These are phyloP conservation scores for Polymixis lichenea DNA, from an alignment of 2,888 invertebrate species.

Conservation along the genomic window DNA sequence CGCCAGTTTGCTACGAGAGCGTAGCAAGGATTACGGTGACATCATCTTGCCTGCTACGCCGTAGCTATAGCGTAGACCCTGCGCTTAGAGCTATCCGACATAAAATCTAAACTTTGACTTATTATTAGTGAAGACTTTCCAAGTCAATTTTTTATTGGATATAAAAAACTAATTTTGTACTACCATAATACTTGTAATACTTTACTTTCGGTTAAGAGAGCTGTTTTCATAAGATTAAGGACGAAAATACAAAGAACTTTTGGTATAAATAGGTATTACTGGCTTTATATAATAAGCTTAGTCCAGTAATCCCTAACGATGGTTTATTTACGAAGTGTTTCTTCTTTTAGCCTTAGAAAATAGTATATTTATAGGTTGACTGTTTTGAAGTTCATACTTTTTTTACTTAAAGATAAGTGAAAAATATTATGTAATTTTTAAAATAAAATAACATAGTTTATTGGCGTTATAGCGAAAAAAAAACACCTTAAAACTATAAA, in stretches of 20 bases:
- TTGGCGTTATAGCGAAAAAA: no score
- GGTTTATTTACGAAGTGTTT: conserved; percentile 10
- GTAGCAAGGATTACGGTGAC: conserved; percentile 7
- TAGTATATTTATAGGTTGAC: no score
- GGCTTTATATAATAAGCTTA: conserved; percentile 50
- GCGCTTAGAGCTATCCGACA: not conserved
- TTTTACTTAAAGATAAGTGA: not conserved
- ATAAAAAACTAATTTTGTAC: not conserved
- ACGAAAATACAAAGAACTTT: conserved; percentile 43
- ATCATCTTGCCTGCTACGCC: conserved; percentile 27
- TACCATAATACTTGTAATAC: conserved; percentile 9
- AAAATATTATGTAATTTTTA: no score
- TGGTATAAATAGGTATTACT: conserved; percentile 28
- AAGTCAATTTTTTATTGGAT: not conserved
- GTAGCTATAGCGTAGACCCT: conserved; percentile 26
- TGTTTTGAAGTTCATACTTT: no score
- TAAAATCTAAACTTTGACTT: not conserved
- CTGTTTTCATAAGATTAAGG: conserved; percentile 22
- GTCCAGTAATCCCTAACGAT: conserved; percentile 34
- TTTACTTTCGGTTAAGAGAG: conserved; percentile 12
- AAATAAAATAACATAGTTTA: no score
- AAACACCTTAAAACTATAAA: no score
- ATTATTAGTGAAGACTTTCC: not conserved
- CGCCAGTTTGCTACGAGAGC: conserved; percentile 28
- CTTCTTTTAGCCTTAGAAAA: not conserved